Conservation (phyloP, 2,888 invertebrate species). For the Patella caerulea region DNA sequence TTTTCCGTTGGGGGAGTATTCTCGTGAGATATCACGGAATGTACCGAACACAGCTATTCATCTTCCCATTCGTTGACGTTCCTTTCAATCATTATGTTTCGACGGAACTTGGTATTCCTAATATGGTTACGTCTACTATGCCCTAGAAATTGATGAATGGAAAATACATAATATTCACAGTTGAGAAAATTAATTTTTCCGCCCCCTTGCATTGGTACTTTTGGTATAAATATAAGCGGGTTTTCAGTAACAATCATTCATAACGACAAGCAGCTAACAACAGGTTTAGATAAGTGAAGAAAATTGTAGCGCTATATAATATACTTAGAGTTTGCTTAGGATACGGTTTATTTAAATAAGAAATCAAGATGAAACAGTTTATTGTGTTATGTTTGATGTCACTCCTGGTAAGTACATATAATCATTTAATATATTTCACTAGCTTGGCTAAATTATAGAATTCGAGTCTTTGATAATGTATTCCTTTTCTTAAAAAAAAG, state of each 20-base stretch:
- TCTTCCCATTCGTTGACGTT: not conserved
- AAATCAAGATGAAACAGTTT: too few species aligned
- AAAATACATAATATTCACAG: not conserved
- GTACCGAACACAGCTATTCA: not conserved
- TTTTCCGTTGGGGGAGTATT: not conserved
- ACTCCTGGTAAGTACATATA: too few species aligned
- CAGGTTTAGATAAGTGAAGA: too few species aligned
- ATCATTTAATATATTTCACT: too few species aligned
- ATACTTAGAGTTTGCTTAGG: too few species aligned
- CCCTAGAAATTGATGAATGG: not conserved
- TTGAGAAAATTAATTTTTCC: not conserved
- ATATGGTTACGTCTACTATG: conserved; percentile 1
- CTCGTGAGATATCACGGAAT: not conserved
- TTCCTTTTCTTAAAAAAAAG: too few species aligned
- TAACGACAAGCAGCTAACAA: not conserved
- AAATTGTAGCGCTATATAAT: too few species aligned
- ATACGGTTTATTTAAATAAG: too few species aligned
- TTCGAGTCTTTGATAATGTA: too few species aligned
- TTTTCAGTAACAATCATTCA: not conserved
- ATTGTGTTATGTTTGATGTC: too few species aligned
- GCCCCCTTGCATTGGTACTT: not conserved
- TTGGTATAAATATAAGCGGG: not conserved
- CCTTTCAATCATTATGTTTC: not conserved
- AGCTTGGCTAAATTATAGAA: too few species aligned
- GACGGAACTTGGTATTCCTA: not conserved